Base-by-base conservation (phyloP, 2,888 invertebrate species). In the Ophraella communa region DNA sequence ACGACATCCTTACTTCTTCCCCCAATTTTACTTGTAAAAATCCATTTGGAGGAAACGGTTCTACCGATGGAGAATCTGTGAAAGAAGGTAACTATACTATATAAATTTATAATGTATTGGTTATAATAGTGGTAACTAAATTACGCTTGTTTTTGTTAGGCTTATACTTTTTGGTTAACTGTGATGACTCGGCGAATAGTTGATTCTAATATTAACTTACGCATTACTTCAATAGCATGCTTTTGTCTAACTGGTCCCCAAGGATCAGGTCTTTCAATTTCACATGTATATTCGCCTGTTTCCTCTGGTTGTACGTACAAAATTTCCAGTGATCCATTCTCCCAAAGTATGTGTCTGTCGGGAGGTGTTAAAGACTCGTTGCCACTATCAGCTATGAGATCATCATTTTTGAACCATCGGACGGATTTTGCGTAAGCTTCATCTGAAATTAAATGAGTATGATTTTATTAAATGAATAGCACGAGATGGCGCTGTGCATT, bases 221-320 rank as follows among this genome's bases (percentile, higher is more conserved):
- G 89, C 79, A 91, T 87, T 2, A 93, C 93, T 85, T 92, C 89
- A 69, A 93, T 91, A 18, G 90, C 87, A 76, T 93, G 92, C 1
- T 87, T 85, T 79, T 93, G 93, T 42, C 86, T 84, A n/a, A 91
- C 86, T 0, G 88, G 85, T 1, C 87, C 87, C 89, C 88, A 89
- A 1, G 90, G 89, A 27, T 87, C 85, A 0, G 87, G 85, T 18
- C 90, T 83, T 11, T 88, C 77, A 0, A 88, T 88, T 83, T 90
- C 89, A 71, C 91, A 91, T 7, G 86, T 87, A 72, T 91, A 91
- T 70, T 87, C 85, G 0, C 89, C 91, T 0, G 88, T 87, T 73
- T 91, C 91, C 8, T 80, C 77, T 0, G 87, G 84, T 23, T 83
- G 80, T 10, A 91, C 83, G 1, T 79, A 77, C 3, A 84, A 83